These are phyloP conservation scores for Pogonognathellus flavescens DNA, from an alignment of 1,140 invertebrate species.

Conservation along the genomic window DNA sequence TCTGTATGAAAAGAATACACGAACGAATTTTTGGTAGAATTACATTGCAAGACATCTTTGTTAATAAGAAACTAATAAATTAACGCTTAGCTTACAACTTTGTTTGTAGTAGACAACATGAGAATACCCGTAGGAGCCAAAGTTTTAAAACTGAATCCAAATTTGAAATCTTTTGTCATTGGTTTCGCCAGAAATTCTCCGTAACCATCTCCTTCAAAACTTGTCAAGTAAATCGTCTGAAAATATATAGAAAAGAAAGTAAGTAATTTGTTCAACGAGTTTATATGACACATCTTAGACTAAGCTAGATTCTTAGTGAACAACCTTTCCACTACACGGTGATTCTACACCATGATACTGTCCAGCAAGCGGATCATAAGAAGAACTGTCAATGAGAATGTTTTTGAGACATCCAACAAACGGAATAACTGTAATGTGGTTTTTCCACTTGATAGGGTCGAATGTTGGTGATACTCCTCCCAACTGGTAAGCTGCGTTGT, in stretches of 20 bases:
- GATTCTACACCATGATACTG: slow-evolving; percentile 83
- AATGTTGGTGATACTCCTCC: slow-evolving; percentile 63
- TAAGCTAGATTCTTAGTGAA: too few relatives aligned
- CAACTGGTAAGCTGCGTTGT: slow-evolving; percentile 62
- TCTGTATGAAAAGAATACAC: not conserved
- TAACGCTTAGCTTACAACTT: not conserved
- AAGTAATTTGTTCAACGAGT: too few relatives aligned
- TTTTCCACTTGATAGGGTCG: slow-evolving; percentile 55
- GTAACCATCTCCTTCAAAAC: slow-evolving; percentile 84
- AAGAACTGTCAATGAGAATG: slow-evolving; percentile 80
- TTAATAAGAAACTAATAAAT: not conserved
- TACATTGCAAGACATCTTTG: not conserved
- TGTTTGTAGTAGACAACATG: slow-evolving; percentile 77
- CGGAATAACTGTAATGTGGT: slow-evolving; percentile 20
- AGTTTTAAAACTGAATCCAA: slow-evolving; percentile 86
- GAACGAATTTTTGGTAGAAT: not conserved
- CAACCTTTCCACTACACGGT: slow-evolving; percentile 80
- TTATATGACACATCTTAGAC: too few relatives aligned
- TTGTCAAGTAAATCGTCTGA: slow-evolving; percentile 76
- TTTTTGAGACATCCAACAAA: slow-evolving; percentile 82
- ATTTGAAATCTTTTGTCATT: slow-evolving; percentile 73
- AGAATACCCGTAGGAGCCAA: slow-evolving; percentile 79
- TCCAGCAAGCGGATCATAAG: slow-evolving; percentile 77
- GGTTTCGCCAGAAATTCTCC: slow-evolving; percentile 79
- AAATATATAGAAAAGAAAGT: too few relatives aligned